Evolutionary conservation across 2,113 vertebrate species (phyloP), one percentile per base, ranked within the genome.

Genomic region (Capra hircus): DNA sequence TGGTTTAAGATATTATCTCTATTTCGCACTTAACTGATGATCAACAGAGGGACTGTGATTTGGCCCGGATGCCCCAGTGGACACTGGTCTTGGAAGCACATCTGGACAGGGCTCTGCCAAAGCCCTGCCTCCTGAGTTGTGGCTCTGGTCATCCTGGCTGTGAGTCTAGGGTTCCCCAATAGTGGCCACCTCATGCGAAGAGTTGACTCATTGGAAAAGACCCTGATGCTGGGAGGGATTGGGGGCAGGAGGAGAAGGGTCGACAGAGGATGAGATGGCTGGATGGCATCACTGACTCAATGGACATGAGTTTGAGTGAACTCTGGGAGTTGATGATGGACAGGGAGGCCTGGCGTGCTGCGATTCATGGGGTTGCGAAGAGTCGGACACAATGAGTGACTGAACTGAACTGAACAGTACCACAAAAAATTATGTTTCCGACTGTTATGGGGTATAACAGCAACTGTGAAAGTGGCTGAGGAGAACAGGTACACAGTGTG

Each of bases 381-480:
- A 62, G 60, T 62, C 1, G 6, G 30, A 62, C 28, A 62, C 0
- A 6, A 62, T 62, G 60, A 16, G 60, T 2, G 6, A 62, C 28
- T 62, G 28, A 16, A 62, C 25, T 13, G 57, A 59, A 59, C 60
- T 62, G 60, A 94, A 25, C n/a, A 84, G 62, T 60, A 84, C 60
- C 85, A 78, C 25, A 53, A 89, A 96, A 28, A 88, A 74, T 16
- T 30, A 43, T 21, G 71, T 80, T 80, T 62, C 67, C 27, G 33
- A 59, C 36, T 2, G 2, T 52, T 92, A 9, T 5, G 10, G 80
- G 67, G 28, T 89, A 27, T 82, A 43, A 62, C 50, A n/a, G 43
- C 8, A 84, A 88, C 23, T 53, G 21, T 90, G 45, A 94, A 87
- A 90, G 45, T 62, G 55, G 7, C 48, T 94, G 48, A 74, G 71